These are phyloP conservation scores for Enteromius thamalakanensis DNA, from an alignment of 2,797 vertebrate genomes.

Conservation along the genomic window DNA sequence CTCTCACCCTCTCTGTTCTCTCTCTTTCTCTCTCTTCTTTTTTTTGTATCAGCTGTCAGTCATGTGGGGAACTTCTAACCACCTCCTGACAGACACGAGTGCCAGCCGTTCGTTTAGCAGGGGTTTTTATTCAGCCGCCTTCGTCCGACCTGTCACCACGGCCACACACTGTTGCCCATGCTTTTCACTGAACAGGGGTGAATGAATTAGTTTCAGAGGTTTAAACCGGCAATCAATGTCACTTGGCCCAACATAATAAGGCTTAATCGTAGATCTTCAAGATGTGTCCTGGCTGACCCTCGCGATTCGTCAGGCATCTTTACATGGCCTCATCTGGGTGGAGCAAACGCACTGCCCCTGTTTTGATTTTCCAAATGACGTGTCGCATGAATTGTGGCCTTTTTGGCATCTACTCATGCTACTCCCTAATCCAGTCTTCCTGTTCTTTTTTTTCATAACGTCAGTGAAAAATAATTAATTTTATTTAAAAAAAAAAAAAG, in stretches of 20 bases:
- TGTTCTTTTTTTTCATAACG: constrained; percentile 22
- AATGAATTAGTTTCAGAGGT: constrained; percentile 79
- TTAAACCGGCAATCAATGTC: constrained; percentile 85
- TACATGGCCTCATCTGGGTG: constrained; percentile 89
- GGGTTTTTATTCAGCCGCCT: constrained; percentile 67
- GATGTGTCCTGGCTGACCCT: constrained; percentile 77
- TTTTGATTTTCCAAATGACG: constrained; percentile 94
- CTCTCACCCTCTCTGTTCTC: constrained; percentile 56
- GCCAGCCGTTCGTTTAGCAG: constrained; percentile 72
- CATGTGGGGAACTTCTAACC: constrained; percentile 75
- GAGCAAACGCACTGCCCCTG: constrained; percentile 88
- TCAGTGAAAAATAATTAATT: constrained; percentile 45
- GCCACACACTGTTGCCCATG: constrained; percentile 82
- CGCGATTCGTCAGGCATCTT: constrained; percentile 72
- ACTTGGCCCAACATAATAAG: constrained; percentile 81
- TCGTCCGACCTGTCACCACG: constrained; percentile 77
- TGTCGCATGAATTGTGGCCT: constrained; percentile 84
- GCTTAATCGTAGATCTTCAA: constrained; percentile 83
- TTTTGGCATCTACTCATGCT: constrained; percentile 39
- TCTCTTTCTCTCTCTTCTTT: constrained; percentile 61
- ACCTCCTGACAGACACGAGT: constrained; percentile 74
- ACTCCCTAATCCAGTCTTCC: constrained; percentile 5
- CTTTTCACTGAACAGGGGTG: constrained; percentile 76
- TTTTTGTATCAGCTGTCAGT: constrained; percentile 77
- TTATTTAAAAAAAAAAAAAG: neutral